Base-by-base conservation (phyloP, 2,797 vertebrate genomes). In the Megaceryle alcyon region DNA sequence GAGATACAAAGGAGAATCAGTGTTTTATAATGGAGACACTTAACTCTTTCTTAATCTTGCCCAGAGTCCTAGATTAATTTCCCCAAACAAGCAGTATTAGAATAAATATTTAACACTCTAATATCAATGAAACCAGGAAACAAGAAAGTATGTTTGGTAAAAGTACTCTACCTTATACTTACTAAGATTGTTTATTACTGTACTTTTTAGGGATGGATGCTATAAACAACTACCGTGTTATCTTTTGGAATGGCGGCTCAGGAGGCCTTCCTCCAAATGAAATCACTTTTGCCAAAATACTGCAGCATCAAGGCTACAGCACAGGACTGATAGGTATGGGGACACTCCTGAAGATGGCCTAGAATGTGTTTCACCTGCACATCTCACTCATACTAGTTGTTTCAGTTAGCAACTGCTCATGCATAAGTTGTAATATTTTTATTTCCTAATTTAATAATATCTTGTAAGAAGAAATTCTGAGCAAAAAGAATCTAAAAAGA, bases 251-350 rank as follows among this genome's bases (percentile, higher is more conserved):
- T 2, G 99, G 95, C 0, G 98, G 95, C 28, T 98, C 99, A 1
- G 99, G 99, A 37, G 99, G 99, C 0, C 99, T 99, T 39, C 98
- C 98, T 8, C 66, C 97, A 15, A 98, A 95, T 1, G 99, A 99
- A 98, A 99, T 97, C 7, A 99, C 99, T 11, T 99, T 99, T 59
- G 98, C 99, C 12, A 98, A 98, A 96, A 98, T 99, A 91, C 89
- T 99, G 48, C 98, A 99, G 95, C 96, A 98, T 11, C 98, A 98
- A 83, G 99, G 99, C 66, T 99, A 99, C 90, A 95, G 95, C 87
- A 99, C 99, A 0, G 98, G 96, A n/a, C 96, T 99, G 2, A 93
- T 98, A 86, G 98, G 98, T 98, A 95, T 7, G 98, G 31, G 2
- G 3, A 5, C 12, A 6, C 6, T 69, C 39, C 37, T 37, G 33